Evolutionary conservation across 2,113 vertebrate species (phyloP).

Genomic region (Montifringilla adamsi): DNA sequence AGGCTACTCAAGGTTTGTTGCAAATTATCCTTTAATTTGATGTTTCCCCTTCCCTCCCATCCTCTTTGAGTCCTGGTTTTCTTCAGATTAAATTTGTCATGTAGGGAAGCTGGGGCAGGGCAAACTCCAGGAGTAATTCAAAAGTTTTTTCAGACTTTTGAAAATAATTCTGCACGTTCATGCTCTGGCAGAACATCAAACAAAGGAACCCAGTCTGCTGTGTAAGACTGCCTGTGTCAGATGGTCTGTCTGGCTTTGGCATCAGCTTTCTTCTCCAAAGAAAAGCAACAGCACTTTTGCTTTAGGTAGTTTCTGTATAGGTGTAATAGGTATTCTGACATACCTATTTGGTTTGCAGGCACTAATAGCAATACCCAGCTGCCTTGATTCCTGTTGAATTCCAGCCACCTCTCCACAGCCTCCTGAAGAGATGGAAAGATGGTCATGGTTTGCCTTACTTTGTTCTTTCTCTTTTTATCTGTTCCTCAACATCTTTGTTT

Average conservation of each 20-base stretch:
- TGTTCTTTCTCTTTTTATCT: background rate
- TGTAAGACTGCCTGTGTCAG: background rate
- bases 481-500: background rate
- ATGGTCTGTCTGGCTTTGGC: background rate
- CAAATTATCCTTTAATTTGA: background rate
- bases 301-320: background rate
- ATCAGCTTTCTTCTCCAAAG: background rate
- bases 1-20: background rate
- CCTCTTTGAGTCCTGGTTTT: background rate
- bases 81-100: background rate
- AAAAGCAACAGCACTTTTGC: background rate
- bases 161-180: background rate
- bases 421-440: background rate
- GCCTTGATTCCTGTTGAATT: background rate
- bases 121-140: background rate
- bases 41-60: background rate
- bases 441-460: background rate
- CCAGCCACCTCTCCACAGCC: background rate
- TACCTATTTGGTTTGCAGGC: background rate
- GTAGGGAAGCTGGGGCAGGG: background rate
- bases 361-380: background rate
- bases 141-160: background rate
- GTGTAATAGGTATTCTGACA: background rate
- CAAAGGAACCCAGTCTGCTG: background rate
- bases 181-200: constrained; percentile 17